Evolutionary conservation across 23 tunicate species (phyloP), one percentile per base, ranked within the genome.

Genomic region (Halocynthia roretzi): DNA sequence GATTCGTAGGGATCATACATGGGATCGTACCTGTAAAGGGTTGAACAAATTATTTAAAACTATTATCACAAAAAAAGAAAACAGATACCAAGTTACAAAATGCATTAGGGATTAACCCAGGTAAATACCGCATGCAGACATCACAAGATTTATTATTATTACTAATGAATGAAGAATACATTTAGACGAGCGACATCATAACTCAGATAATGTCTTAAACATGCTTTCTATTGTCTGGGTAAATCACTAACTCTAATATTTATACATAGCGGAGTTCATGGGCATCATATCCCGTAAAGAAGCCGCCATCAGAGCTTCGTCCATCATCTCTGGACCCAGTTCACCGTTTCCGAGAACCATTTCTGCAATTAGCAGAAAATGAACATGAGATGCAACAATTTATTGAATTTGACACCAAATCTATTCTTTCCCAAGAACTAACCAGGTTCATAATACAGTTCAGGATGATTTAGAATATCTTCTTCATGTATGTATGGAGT

Each of bases 361-460:
- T 53, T 74, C 78, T 74, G 56, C 18, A n/a, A 14, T 58, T 58
- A 14, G 17, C 2, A 58, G 17, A 4, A 58, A n/a, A 15, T 58
- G 63, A 31, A 31, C 44, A 31, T 31, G 44, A 31, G 44, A 31
- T 4, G 44, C 44, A 31, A 31, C 4, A 31, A 0, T 31, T 31
- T 31, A 31, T 31, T 31, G 44, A 31, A 31, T 31, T 31, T 31
- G 44, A 31, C 44, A 31, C 44, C 44, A 31, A 31, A 31, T 31
- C 44, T 31, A 31, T 31, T 31, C 44, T 31, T 31, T 31, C 44
- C 44, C 44, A 31, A 31, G 44, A 67, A 21, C 23, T 53, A 19
- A 74, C 78, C 78, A n/a, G 78, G 78, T 20, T 74, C 56, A 31
- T 74, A 74, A 53, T 74, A 74, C 10, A 74, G 18, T 53, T 74